Conservation (phyloP, 2,888 invertebrate genomes). For the Rhagophthalmus giganteus region DNA sequence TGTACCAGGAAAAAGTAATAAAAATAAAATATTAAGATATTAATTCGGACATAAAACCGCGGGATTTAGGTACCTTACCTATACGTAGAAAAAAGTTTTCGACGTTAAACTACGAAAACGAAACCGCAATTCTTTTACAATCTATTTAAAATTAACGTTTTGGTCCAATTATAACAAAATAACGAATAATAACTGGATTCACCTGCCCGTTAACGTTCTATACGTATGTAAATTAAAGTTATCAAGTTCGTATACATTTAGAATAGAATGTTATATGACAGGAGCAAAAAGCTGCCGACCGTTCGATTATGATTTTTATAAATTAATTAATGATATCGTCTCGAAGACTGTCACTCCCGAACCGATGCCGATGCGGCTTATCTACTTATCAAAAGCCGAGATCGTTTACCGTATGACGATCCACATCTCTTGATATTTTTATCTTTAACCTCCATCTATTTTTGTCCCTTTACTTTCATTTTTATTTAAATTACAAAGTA, state of each 20-base stretch:
- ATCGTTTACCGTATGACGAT: slow-evolving; percentile 31
- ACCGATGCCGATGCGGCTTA: slow-evolving; percentile 29
- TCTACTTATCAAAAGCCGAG: slow-evolving; percentile 28
- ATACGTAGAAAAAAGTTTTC: too few species aligned
- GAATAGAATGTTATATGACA: slow-evolving; percentile 27
- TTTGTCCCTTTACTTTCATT: slow-evolving; percentile 25
- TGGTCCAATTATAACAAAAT: slow-evolving; percentile 2
- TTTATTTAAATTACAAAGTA: slow-evolving; percentile 20
- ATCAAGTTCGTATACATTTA: slow-evolving; percentile 14
- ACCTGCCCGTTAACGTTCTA: slow-evolving; percentile 1
- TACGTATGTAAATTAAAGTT: slow-evolving; percentile 22
- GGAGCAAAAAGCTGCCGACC: slow-evolving; percentile 28
- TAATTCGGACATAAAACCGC: too few species aligned
- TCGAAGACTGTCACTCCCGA: slow-evolving; percentile 30
- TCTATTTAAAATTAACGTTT: slow-evolving; percentile 3
- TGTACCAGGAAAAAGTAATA: too few species aligned
- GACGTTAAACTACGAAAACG: too few species aligned
- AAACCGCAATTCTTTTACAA: neutral
- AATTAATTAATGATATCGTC: slow-evolving; percentile 35
- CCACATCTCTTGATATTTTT: slow-evolving; percentile 31
- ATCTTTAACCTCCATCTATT: slow-evolving; percentile 28
- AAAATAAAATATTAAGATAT: too few species aligned
- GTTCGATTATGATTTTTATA: slow-evolving; percentile 34
- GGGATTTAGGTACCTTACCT: too few species aligned
- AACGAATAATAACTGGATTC: slow-evolving; percentile 7